Percentiles rank a stretch among this genome's conserved stretches.
Conservation (phyloP, 2,113 vertebrate genomes). For the Eretmochelys imbricata region DNA sequence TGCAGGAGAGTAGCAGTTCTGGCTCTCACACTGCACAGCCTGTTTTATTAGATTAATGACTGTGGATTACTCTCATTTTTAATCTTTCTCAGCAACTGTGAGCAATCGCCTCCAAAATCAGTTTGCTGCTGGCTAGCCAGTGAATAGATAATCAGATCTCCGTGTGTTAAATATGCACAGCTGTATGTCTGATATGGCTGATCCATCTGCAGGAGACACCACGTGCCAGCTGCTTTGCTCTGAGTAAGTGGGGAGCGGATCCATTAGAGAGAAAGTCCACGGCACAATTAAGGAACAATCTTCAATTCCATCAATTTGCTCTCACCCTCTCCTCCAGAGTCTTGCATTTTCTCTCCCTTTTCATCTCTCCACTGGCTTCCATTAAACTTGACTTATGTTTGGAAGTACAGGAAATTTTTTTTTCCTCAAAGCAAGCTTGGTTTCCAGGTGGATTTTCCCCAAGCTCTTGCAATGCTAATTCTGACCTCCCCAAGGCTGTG, state of each 20-base stretch:
- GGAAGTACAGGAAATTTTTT: not conserved
- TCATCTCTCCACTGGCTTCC: not conserved
- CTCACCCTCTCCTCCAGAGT: not conserved
- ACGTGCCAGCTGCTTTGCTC: conserved; percentile 39
- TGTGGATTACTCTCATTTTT: conserved; percentile 56
- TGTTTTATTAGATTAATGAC: conserved; percentile 73
- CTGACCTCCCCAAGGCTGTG: conserved; percentile 5
- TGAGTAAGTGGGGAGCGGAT: conserved; percentile 36
- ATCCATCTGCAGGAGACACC: conserved; percentile 62
- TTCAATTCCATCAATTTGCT: rapidly evolving
- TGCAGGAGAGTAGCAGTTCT: conserved; percentile 62
- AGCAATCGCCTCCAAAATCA: conserved; percentile 65
- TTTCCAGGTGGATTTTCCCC: conserved; percentile 38
- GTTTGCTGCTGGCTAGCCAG: conserved; percentile 62
- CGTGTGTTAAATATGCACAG: conserved; percentile 74
- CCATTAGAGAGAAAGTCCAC: not conserved
- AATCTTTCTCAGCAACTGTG: conserved; percentile 55
- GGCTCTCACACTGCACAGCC: conserved; percentile 23
- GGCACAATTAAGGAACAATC: not conserved
- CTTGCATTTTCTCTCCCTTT: not conserved
- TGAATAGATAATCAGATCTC: conserved; percentile 72
- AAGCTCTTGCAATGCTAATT: conserved; percentile 9
- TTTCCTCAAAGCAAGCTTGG: not conserved
- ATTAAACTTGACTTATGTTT: not conserved
- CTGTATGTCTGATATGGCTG: conserved; percentile 65